A percentile compares a stretch with the other conserved stretches of the same genome.
phyloP scores from a whole-genome alignment of 2,888 invertebrate species.

The Diarsia brunnea region DNA sequence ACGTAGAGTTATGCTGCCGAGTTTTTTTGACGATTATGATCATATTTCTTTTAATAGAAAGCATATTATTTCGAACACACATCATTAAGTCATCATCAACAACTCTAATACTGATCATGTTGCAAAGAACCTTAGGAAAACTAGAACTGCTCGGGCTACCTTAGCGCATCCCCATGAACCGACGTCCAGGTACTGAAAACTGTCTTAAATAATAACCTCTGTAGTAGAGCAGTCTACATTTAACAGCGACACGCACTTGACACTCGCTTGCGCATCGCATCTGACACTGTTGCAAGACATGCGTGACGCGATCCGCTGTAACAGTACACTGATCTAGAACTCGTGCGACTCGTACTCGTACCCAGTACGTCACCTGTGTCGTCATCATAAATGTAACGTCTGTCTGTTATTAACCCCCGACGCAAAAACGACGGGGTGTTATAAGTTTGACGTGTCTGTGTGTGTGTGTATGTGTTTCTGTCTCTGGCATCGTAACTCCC shows the following conservation, averaged over 20 bases:
- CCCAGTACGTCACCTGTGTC: constrained; percentile 33
- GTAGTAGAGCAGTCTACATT: constrained; percentile 1
- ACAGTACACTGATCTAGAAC: constrained; percentile 58
- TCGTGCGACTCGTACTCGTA: constrained; percentile 6
- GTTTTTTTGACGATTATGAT: neutral
- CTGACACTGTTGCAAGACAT: constrained; percentile 50
- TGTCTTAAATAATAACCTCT: neutral
- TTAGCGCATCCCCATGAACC: no score
- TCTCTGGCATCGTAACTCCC: no score
- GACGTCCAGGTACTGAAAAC: neutral
- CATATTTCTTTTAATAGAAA: neutral
- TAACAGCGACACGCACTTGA: constrained; percentile 32
- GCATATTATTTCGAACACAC: neutral
- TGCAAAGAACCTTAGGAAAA: neutral
- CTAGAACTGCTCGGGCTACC: no score
- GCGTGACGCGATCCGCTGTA: constrained; percentile 63
- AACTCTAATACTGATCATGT: neutral
- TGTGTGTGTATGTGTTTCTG: no score
- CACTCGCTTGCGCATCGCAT: constrained; percentile 4
- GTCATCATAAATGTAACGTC: constrained; percentile 18
- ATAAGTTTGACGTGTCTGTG: no score
- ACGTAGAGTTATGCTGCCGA: neutral
- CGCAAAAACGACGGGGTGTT: no score
- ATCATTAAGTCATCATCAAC: neutral
- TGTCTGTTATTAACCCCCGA: no score